These are phyloP conservation scores for Poeciliopsis prolifica DNA, from an alignment of 2,113 vertebrate genomes.

Conservation along the genomic window DNA sequence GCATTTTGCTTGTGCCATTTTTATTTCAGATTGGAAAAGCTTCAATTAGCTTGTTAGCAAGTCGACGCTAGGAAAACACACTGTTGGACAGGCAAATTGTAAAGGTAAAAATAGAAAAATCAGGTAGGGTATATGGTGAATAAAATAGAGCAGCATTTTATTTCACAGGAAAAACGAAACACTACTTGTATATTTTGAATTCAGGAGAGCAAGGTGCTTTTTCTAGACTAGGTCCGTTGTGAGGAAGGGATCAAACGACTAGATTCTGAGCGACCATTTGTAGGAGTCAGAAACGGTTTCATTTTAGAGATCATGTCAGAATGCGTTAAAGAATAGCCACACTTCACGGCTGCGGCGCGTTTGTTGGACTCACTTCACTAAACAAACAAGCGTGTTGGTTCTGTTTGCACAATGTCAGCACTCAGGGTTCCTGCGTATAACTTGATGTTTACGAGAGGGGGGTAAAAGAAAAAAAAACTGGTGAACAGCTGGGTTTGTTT, in stretches of 20 bases:
- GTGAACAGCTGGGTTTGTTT: too few relatives aligned
- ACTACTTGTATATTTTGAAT: slow-evolving; percentile 6
- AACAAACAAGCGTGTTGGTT: slow-evolving; percentile 12
- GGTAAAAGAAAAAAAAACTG: neutral
- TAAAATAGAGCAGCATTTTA: neutral
- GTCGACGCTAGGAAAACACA: neutral
- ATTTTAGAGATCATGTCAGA: slow-evolving; percentile 22
- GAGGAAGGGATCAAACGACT: neutral
- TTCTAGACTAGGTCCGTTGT: neutral
- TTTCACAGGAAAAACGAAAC: neutral
- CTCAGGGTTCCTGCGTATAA: slow-evolving; percentile 40
- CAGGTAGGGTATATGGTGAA: slow-evolving; percentile 3
- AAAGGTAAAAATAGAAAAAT: slow-evolving; percentile 1
- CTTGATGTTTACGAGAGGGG: neutral
- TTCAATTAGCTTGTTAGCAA: slow-evolving; percentile 19
- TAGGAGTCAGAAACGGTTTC: neutral
- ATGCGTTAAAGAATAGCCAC: slow-evolving; percentile 32
- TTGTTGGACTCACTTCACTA: slow-evolving; percentile 6
- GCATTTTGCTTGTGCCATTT: slow-evolving; percentile 9
- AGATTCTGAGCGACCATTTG: slow-evolving; percentile 13
- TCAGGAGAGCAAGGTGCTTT: slow-evolving; percentile 2
- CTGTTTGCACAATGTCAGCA: slow-evolving; percentile 18
- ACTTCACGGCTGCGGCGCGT: slow-evolving; percentile 3
- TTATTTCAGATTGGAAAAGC: slow-evolving; percentile 5
- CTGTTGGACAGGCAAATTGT: neutral